Conservation (phyloP, 92 coral and sea anemone genomes). For the Phenganax stokvisi region DNA sequence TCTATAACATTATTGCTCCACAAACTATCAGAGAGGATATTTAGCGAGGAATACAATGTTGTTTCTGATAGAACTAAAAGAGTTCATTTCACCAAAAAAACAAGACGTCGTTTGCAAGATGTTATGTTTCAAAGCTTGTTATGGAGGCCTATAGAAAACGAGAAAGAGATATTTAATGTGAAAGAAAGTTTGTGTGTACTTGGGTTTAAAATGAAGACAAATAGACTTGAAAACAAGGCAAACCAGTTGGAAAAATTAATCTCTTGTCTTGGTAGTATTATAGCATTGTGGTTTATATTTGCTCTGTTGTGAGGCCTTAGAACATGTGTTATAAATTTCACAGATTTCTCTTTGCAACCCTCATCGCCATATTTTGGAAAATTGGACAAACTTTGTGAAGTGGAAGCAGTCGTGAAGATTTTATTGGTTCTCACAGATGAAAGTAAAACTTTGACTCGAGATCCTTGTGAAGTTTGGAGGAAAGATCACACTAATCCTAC, state of each 20-base stretch:
- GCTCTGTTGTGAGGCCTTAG: background rate
- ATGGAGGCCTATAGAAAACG: background rate
- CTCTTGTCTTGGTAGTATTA: slow-evolving; percentile 23
- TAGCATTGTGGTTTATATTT: background rate
- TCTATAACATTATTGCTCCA: slow-evolving; percentile 7
- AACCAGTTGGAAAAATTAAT: slow-evolving; percentile 11
- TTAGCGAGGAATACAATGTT: background rate
- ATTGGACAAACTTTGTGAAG: slow-evolving; percentile 16
- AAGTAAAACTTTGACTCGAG: slow-evolving; percentile 2
- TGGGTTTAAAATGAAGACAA: slow-evolving; percentile 9
- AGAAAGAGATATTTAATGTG: background rate
- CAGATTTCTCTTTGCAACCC: background rate
- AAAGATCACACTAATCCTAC: background rate
- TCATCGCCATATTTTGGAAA: slow-evolving; percentile 11
- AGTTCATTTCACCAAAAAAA: slow-evolving; percentile 22
- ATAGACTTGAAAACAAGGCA: slow-evolving; percentile 13
- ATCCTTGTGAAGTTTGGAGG: slow-evolving; percentile 40
- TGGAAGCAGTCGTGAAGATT: slow-evolving; percentile 21
- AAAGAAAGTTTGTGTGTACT: slow-evolving; percentile 16
- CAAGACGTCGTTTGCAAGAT: background rate
- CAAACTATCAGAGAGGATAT: slow-evolving; percentile 27
- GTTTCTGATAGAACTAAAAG: background rate
- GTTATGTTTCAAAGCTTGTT: slow-evolving; percentile 18
- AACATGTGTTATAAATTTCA: background rate
- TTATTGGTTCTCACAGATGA: slow-evolving; percentile 13